Conservation (phyloP, 2,113 vertebrate species). For the Pelecanus crispus region DNA sequence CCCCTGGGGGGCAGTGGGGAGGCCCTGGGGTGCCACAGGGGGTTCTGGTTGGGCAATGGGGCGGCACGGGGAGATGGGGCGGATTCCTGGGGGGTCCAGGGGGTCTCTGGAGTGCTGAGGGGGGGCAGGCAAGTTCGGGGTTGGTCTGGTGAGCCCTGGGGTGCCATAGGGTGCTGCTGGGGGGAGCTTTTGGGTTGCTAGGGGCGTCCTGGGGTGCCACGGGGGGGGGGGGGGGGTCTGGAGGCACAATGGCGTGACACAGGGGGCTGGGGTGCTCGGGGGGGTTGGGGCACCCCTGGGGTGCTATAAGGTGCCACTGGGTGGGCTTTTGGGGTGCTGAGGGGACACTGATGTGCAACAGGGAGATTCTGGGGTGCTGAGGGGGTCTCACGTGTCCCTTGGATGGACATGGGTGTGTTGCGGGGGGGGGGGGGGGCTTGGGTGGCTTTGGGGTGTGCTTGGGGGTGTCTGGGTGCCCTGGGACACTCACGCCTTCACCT, state of each 20-base stretch:
- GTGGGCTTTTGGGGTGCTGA: not conserved
- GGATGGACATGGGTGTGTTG: not conserved
- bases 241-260: too few relatives aligned
- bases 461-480: not conserved
- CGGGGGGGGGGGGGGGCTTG: not conserved
- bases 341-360: not conserved
- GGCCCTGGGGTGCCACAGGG: too few relatives aligned
- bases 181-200: too few relatives aligned
- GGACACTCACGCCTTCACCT: not conserved
- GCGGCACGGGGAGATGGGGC: not conserved
- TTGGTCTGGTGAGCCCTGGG: too few relatives aligned
- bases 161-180: too few relatives aligned
- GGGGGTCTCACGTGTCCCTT: not conserved
- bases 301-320: not conserved
- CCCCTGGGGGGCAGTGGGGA: not conserved
- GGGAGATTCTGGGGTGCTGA: not conserved
- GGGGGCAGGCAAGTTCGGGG: too few relatives aligned
- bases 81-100: not conserved
- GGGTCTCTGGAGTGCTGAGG: not conserved
- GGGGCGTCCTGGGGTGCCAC: too few relatives aligned
- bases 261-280: too few relatives aligned
- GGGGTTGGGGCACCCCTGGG: too few relatives aligned
- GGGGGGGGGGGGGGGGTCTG: too few relatives aligned
- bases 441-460: not conserved
- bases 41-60: not conserved